Percentiles rank a stretch among this genome's conserved stretches.
Evolutionary conservation across 1,140 invertebrate species (phyloP).

Genomic region (Pogonognathellus flavescens): DNA sequence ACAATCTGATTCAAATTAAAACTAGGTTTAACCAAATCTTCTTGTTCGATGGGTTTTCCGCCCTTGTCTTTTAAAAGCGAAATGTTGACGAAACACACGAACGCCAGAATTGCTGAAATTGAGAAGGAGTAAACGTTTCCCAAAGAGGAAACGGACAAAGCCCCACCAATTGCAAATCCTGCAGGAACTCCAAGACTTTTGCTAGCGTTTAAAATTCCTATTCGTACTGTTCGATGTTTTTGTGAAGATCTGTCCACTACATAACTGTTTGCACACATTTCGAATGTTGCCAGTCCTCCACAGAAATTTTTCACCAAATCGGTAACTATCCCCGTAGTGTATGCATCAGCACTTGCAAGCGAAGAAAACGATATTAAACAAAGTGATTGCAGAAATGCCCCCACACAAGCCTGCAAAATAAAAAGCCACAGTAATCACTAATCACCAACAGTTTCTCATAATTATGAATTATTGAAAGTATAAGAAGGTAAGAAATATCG

Average conservation of each 20-base stretch:
- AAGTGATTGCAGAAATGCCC: no score
- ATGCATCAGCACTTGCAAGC: neutral
- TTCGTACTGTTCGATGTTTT: slow-evolving; percentile 69
- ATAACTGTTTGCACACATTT: slow-evolving; percentile 71
- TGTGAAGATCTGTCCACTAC: slow-evolving; percentile 69
- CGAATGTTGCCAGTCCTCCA: slow-evolving; percentile 70
- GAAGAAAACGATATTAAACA: neutral
- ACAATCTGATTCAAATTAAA: slow-evolving; percentile 51
- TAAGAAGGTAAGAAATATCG: no score
- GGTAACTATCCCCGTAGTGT: neutral
- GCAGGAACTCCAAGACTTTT: slow-evolving; percentile 57
- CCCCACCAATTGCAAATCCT: slow-evolving; percentile 59
- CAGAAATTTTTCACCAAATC: neutral
- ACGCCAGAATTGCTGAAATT: slow-evolving; percentile 52
- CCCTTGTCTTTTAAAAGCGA: slow-evolving; percentile 35
- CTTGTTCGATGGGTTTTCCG: neutral
- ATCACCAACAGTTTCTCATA: no score
- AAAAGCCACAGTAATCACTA: no score
- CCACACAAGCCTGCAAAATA: no score
- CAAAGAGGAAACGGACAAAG: slow-evolving; percentile 17
- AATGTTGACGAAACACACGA: slow-evolving; percentile 54
- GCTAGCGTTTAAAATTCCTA: slow-evolving; percentile 69
- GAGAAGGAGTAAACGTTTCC: slow-evolving; percentile 59
- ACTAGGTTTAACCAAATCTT: neutral
- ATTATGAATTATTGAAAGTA: no score